phyloP scores from a whole-genome alignment of 2,797 vertebrate species.

The Erethizon dorsatum region DNA sequence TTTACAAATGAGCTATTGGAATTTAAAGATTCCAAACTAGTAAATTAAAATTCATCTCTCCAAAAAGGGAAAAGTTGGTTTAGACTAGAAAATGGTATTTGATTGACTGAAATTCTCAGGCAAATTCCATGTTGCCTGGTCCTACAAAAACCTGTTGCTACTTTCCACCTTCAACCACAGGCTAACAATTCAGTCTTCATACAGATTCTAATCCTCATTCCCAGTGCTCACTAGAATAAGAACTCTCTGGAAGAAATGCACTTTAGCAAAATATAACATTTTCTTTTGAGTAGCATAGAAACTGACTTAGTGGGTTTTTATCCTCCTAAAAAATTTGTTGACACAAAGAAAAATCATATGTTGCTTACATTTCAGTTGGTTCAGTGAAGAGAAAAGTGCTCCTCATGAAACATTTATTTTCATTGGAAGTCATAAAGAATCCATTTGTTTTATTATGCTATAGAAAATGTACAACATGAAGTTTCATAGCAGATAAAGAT shows the following conservation, averaged over 20 bases:
- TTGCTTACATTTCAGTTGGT: constrained; percentile 69
- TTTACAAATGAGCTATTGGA: not conserved
- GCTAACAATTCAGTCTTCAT: not conserved
- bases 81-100: not conserved
- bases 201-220: not conserved
- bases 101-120: not conserved
- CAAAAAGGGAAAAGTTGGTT: not conserved
- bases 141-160: not conserved
- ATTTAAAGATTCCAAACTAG: not conserved
- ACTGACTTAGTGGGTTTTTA: not conserved
- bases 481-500: constrained; percentile 67
- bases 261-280: not conserved
- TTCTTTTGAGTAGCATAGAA: constrained; percentile 44
- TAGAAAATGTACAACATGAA: constrained; percentile 66
- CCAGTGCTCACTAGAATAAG: not conserved
- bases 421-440: constrained; percentile 54
- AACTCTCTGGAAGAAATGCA: not conserved
- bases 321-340: constrained; percentile 42
- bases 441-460: constrained; percentile 58
- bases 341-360: constrained; percentile 58
- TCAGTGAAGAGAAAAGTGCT: constrained; percentile 62
- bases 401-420: constrained; percentile 73
- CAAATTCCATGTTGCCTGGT: not conserved
- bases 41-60: not conserved
- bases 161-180: not conserved